Evolutionary conservation across 2,797 vertebrate species (phyloP).

Genomic region (Psittacula echo): DNA sequence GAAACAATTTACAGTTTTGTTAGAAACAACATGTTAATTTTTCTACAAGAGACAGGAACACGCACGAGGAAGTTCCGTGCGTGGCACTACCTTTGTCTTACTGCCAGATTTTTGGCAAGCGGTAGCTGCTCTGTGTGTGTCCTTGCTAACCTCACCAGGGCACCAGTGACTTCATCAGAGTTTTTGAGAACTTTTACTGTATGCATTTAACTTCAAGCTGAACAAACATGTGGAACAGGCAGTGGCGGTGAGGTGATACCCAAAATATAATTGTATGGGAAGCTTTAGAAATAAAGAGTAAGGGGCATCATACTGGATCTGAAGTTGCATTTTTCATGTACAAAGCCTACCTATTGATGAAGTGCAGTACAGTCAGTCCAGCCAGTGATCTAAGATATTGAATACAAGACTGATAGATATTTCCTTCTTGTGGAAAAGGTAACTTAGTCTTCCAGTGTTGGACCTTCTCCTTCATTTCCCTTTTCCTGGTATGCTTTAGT

Average conservation of each 20-base stretch:
- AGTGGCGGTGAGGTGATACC: not conserved
- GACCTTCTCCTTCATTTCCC: not conserved
- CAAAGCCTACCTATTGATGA: rapidly evolving
- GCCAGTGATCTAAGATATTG: not conserved
- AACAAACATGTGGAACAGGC: not conserved
- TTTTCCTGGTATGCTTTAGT: not conserved
- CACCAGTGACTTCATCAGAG: not conserved
- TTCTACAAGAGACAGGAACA: not conserved
- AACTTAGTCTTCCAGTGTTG: not conserved
- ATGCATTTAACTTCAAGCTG: not conserved
- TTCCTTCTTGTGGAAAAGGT: not conserved
- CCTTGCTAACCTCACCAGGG: not conserved
- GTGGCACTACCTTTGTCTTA: not conserved
- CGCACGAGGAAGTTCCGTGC: rapidly evolving
- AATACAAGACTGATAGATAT: not conserved
- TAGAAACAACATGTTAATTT: not conserved
- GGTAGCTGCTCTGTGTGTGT: not conserved
- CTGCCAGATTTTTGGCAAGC: not conserved
- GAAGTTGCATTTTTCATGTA: not conserved
- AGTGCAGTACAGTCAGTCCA: not conserved
- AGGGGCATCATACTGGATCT: not conserved
- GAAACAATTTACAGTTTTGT: not conserved
- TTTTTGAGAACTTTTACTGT: not conserved
- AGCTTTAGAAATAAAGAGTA: not conserved
- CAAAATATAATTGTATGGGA: not conserved